Evolutionary conservation across 2,797 vertebrate species (phyloP).

Genomic region (Crax fasciolata): DNA sequence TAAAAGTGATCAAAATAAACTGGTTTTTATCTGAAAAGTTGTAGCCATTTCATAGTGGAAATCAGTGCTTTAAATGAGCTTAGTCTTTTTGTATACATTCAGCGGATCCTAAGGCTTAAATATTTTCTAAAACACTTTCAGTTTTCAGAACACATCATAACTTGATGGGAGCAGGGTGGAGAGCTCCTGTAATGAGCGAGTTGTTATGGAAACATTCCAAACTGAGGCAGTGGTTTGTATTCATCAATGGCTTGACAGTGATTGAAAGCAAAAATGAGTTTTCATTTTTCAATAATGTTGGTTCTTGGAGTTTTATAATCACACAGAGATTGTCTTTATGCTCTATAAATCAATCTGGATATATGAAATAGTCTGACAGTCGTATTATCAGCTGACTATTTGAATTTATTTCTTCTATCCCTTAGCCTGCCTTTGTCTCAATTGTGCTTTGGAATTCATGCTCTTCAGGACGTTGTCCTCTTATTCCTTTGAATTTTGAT

Average conservation of each 20-base stretch:
- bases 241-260: not conserved
- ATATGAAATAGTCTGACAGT: slow-evolving; percentile 26
- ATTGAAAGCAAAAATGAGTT: slow-evolving; percentile 25
- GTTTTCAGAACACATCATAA: not conserved
- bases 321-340: slow-evolving; percentile 11
- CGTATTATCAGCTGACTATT: slow-evolving; percentile 2
- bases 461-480: not conserved
- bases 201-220: not conserved
- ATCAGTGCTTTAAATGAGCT: not conserved
- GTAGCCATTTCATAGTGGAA: not conserved
- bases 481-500: not conserved
- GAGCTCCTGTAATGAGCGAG: not conserved
- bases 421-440: not conserved
- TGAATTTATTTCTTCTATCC: not conserved
- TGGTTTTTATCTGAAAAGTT: not conserved
- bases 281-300: not conserved
- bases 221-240: not conserved
- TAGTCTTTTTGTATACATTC: not conserved
- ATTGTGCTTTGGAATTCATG: not conserved
- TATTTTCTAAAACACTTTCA: not conserved
- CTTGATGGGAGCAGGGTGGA: not conserved
- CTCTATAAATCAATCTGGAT: slow-evolving; percentile 9
- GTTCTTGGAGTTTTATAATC: slow-evolving; percentile 13
- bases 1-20: not conserved
- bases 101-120: not conserved